Percentiles rank a stretch among this genome's conserved stretches.
These are phyloP conservation scores for Panzeria rudis DNA, from an alignment of 2,888 invertebrate genomes.

Conservation along the genomic window DNA sequence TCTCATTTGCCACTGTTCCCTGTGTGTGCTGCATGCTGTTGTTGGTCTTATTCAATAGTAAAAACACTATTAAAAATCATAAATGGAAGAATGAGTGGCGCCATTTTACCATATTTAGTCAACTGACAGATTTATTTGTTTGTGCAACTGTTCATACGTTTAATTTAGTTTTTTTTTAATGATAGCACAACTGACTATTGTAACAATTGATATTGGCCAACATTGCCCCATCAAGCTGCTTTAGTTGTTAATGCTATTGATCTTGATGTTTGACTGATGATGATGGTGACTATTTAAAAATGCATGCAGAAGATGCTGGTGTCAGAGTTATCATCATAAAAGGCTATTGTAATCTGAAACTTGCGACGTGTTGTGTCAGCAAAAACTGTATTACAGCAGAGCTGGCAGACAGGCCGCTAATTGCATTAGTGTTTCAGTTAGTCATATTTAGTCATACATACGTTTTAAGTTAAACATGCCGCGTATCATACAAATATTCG, in stretches of 20 bases:
- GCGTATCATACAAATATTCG: conserved; percentile 7
- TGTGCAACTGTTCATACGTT: conserved; percentile 29
- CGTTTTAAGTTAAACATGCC: conserved; percentile 43
- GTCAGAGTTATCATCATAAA: conserved; percentile 66
- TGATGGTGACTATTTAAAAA: conserved; percentile 30
- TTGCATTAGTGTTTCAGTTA: conserved; percentile 65
- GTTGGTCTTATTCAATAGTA: conserved; percentile 56
- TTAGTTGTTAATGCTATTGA: conserved; percentile 43
- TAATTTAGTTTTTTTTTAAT: background rate
- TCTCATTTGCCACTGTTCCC: conserved; percentile 1
- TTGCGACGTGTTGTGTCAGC: conserved; percentile 51
- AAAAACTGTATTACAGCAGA: background rate
- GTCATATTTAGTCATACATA: conserved; percentile 59
- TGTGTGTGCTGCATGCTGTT: conserved; percentile 4
- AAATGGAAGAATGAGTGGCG: conserved; percentile 73
- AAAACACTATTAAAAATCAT: conserved; percentile 64
- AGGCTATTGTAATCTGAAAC: conserved; percentile 68
- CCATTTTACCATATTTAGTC: conserved; percentile 66
- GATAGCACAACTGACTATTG: conserved; percentile 7
- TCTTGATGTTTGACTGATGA: conserved; percentile 51
- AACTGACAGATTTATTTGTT: conserved; percentile 64
- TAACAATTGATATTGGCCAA: conserved; percentile 35
- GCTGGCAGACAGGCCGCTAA: conserved; percentile 50
- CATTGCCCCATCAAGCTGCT: conserved; percentile 34
- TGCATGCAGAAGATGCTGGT: conserved; percentile 42